Evolutionary conservation across 2,888 invertebrate species (phyloP).

Genomic region (Laothoe populi): DNA sequence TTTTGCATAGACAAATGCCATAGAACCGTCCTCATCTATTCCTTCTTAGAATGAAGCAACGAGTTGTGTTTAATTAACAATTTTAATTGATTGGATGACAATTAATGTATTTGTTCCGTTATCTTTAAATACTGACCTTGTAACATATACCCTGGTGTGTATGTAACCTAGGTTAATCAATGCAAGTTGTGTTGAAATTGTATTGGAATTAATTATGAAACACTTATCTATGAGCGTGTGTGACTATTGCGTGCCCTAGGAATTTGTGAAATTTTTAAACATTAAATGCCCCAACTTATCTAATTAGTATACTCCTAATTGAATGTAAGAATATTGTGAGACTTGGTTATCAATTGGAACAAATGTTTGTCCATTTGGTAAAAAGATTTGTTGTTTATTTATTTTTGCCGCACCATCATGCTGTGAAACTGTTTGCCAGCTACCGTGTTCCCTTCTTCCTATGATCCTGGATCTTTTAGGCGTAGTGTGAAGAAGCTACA

Average conservation of each 20-base stretch:
- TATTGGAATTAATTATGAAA: constrained; percentile 7
- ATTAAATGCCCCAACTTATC: constrained; percentile 4
- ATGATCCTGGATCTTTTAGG: too few relatives aligned
- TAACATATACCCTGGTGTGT: constrained; percentile 10
- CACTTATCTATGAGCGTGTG: constrained; percentile 1
- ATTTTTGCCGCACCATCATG: too few relatives aligned
- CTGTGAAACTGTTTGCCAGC: too few relatives aligned
- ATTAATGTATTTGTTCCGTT: constrained; percentile 9
- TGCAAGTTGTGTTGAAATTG: constrained; percentile 12
- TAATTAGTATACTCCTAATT: not conserved
- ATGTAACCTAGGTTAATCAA: constrained; percentile 21
- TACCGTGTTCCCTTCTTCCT: too few relatives aligned
- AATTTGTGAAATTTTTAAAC: constrained; percentile 1
- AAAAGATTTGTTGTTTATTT: too few relatives aligned
- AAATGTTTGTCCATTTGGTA: not conserved
- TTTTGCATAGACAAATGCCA: too few relatives aligned
- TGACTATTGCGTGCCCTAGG: not conserved
- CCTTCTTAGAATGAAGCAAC: not conserved
- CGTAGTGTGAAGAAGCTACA: too few relatives aligned
- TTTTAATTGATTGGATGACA: constrained; percentile 20
- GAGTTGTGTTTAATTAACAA: not conserved
- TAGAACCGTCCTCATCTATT: too few relatives aligned
- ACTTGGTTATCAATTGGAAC: not conserved
- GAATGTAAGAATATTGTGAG: not conserved
- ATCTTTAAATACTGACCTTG: constrained; percentile 17